Conservation (phyloP, 2,113 vertebrate species). For the Amphiprion percula region DNA sequence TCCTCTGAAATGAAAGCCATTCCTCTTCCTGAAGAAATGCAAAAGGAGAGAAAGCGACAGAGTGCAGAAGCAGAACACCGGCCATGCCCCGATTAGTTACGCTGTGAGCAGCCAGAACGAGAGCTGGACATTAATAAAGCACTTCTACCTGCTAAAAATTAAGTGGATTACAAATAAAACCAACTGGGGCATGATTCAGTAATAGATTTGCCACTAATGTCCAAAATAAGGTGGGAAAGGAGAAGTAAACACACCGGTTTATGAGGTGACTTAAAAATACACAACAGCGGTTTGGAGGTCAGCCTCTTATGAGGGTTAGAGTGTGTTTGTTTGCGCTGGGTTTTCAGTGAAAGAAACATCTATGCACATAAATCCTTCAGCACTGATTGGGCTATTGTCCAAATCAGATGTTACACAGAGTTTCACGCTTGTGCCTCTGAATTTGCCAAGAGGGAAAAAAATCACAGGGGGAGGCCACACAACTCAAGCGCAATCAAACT, state of each 20-base stretch:
- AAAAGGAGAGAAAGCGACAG: constrained; percentile 39
- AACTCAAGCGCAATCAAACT: constrained; percentile 58
- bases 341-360: constrained; percentile 41
- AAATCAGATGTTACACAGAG: constrained; percentile 57
- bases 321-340: constrained; percentile 61
- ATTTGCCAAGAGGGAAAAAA: constrained; percentile 44
- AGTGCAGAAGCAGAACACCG: constrained; percentile 45
- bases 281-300: constrained; percentile 46
- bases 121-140: constrained; percentile 52
- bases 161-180: constrained; percentile 69
- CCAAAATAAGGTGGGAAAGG: constrained; percentile 31
- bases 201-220: constrained; percentile 60
- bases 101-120: constrained; percentile 57
- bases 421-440: constrained; percentile 63
- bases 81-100: constrained; percentile 52
- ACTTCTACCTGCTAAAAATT: constrained; percentile 59
- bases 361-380: constrained; percentile 63
- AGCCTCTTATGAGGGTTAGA: constrained; percentile 12
- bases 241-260: constrained; percentile 47
- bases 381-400: constrained; percentile 32
- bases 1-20: constrained; percentile 43
- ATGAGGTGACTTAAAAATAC: constrained; percentile 43
- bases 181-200: constrained; percentile 60
- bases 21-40: constrained; percentile 51
- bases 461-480: constrained; percentile 28